A percentile compares a stretch with the other conserved stretches of the same genome.
phyloP scores from a whole-genome alignment of 2,888 invertebrate genomes.

The Himalopsyche anomala region DNA sequence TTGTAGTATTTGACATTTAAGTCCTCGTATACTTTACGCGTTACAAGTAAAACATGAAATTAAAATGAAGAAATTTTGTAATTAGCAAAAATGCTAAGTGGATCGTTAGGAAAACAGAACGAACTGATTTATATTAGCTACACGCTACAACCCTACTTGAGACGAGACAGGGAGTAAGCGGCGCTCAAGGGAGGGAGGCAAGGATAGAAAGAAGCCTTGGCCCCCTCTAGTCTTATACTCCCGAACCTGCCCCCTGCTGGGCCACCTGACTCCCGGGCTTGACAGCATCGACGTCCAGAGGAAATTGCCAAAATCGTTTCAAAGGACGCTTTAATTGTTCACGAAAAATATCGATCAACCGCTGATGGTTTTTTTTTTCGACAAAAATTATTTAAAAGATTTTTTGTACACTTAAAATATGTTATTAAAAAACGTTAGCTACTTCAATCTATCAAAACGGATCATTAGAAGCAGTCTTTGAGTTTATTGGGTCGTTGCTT shows the following conservation, averaged over 20 bases:
- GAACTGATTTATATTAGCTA: slow-evolving; percentile 38
- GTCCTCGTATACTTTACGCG: background rate
- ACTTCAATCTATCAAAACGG: too few relatives aligned
- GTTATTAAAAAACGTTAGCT: background rate
- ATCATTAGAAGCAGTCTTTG: too few relatives aligned
- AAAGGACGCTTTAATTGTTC: slow-evolving; percentile 49
- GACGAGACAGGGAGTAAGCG: slow-evolving; percentile 50
- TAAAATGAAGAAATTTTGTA: slow-evolving; percentile 8
- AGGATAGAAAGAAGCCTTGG: slow-evolving; percentile 21
- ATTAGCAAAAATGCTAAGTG: slow-evolving; percentile 40
- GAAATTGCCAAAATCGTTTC: slow-evolving; percentile 63
- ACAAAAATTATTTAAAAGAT: slow-evolving; percentile 8
- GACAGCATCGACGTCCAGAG: slow-evolving; percentile 56
- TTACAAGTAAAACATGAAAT: background rate
- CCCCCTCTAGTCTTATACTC: background rate
- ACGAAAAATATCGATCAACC: slow-evolving; percentile 27
- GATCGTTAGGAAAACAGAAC: slow-evolving; percentile 29
- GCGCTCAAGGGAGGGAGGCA: slow-evolving; percentile 4
- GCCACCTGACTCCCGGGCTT: slow-evolving; percentile 55
- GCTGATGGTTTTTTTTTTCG: slow-evolving; percentile 20
- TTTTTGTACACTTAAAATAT: background rate
- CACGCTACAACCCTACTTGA: slow-evolving; percentile 46
- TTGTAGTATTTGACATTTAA: too few relatives aligned
- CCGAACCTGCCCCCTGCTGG: slow-evolving; percentile 50
- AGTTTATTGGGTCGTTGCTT: too few relatives aligned